Percentiles rank a stretch among this genome's conserved stretches.
Conservation (phyloP, 2,113 vertebrate species). For the Mixornis gularis region DNA sequence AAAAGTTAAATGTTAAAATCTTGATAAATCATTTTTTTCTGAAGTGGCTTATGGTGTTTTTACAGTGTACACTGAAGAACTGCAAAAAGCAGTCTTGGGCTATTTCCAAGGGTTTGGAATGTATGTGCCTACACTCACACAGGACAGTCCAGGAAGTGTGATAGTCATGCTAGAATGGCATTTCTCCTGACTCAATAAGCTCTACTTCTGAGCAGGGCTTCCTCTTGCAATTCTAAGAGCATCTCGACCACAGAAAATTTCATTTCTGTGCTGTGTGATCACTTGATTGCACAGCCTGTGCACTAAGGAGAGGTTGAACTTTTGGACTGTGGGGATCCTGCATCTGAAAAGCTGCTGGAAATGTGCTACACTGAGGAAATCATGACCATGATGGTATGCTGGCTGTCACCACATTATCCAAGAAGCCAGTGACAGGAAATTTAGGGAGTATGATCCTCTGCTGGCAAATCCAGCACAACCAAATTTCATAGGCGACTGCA, state of each 20-base stretch:
- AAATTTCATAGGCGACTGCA: neutral
- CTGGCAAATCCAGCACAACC: neutral
- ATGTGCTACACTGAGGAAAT: neutral
- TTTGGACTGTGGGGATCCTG: neutral
- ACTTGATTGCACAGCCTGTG: rapidly evolving
- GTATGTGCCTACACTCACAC: neutral
- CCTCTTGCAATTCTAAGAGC: neutral
- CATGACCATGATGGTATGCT: rapidly evolving
- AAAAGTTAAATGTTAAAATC: neutral
- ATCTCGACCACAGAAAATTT: rapidly evolving
- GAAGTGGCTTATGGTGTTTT: neutral
- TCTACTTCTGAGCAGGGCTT: neutral
- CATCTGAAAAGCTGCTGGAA: neutral
- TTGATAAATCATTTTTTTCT: neutral
- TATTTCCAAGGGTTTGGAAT: neutral
- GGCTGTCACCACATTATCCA: neutral
- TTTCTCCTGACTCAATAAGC: neutral
- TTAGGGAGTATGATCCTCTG: neutral
- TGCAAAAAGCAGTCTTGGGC: neutral
- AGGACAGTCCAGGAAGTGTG: neutral
- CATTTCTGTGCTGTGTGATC: rapidly evolving
- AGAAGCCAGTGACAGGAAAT: neutral
- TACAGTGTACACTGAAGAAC: neutral
- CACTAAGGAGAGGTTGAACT: no score
- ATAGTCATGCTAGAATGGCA: neutral